Percentiles rank a stretch among this genome's conserved stretches.
phyloP scores from a whole-genome alignment of 2,113 vertebrate species.

The Anthoscopus minutus region DNA sequence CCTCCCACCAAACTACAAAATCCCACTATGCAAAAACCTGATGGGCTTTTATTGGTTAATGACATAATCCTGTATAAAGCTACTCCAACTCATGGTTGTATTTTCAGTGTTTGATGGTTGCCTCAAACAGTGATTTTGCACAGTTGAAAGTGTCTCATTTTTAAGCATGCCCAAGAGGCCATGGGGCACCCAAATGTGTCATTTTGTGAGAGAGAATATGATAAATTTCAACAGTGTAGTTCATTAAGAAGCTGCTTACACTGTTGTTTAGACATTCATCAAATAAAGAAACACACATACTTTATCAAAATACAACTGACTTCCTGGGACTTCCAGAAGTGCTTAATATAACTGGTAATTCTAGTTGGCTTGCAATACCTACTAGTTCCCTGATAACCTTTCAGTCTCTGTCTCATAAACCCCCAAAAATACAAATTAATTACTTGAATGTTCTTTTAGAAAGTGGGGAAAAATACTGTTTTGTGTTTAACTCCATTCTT shows the following conservation, averaged over 20 bases:
- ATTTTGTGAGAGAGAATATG: not conserved
- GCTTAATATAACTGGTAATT: not conserved
- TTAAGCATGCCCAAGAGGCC: not conserved
- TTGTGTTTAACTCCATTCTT: not conserved
- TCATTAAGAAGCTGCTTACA: not conserved
- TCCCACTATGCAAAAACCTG: not conserved
- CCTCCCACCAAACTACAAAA: not conserved
- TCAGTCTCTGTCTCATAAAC: not conserved
- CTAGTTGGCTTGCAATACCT: not conserved
- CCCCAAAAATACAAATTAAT: not conserved
- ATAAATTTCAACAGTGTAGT: not conserved
- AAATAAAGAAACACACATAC: not conserved
- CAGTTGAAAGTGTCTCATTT: not conserved
- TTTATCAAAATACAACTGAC: not conserved
- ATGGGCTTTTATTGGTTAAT: not conserved
- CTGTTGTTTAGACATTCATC: not conserved
- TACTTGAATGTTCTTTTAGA: not conserved
- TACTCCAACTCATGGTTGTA: not conserved
- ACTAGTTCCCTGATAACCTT: not conserved
- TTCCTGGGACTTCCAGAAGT: not conserved
- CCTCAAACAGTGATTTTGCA: not conserved
- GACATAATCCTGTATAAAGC: not conserved
- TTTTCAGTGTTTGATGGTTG: not conserved
- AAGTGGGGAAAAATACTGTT: not conserved
- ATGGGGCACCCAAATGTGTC: not conserved